These are phyloP conservation scores for Bibio marci DNA, from an alignment of 2,888 invertebrate genomes.

Conservation along the genomic window DNA sequence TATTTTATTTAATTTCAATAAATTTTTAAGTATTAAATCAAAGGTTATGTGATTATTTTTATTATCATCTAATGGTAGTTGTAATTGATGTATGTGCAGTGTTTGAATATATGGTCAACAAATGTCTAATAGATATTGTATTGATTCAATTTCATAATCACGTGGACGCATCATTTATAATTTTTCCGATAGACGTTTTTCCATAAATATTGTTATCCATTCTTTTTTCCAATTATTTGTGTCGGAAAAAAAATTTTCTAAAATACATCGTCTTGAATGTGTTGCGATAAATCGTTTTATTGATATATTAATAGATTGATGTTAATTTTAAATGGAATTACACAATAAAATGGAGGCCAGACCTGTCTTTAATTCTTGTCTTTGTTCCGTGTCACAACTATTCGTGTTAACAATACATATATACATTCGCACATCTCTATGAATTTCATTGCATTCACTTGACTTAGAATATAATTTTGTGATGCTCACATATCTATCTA, in stretches of 20 bases:
- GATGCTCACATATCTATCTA: too few relatives aligned
- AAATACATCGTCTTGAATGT: conserved; percentile 25
- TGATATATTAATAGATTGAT: conserved; percentile 21
- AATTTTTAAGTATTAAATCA: conserved; percentile 26
- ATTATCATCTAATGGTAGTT: conserved; percentile 21
- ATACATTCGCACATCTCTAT: too few relatives aligned
- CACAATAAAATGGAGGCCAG: too few relatives aligned
- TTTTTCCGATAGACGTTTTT: conserved; percentile 28
- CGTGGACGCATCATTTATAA: conserved; percentile 23
- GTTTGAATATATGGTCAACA: conserved; percentile 25
- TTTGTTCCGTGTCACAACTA: too few relatives aligned
- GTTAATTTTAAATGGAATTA: too few relatives aligned
- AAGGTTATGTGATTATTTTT: conserved; percentile 26
- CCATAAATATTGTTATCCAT: conserved; percentile 30
- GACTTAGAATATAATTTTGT: too few relatives aligned
- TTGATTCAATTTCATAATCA: conserved; percentile 24
- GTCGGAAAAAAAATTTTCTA: conserved; percentile 23
- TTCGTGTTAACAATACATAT: too few relatives aligned
- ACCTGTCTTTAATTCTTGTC: too few relatives aligned
- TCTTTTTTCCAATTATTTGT: conserved; percentile 8
- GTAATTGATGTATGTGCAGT: conserved; percentile 24
- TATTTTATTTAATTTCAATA: conserved; percentile 24
- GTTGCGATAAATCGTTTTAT: conserved; percentile 20
- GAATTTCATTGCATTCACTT: too few relatives aligned
- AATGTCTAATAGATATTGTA: conserved; percentile 22